These are phyloP conservation scores for Callyntrura guangdongensis DNA, from an alignment of 2,888 invertebrate genomes.

Conservation along the genomic window DNA sequence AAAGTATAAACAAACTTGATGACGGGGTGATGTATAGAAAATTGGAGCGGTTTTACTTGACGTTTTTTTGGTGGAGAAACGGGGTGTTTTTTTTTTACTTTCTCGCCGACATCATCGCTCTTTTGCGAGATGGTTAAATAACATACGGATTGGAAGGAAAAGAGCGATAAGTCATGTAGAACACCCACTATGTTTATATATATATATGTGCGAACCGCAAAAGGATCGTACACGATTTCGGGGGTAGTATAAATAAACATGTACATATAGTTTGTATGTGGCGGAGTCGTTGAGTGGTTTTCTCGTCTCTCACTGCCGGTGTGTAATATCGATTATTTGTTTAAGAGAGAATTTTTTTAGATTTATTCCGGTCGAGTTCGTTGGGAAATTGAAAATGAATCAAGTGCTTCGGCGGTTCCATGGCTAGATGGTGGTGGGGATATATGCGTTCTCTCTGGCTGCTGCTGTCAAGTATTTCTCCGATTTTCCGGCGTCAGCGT, in stretches of 20 bases:
- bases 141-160: background rate
- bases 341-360: conserved; percentile 74
- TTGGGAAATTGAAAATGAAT: conserved; percentile 65
- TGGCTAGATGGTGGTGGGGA: conserved; percentile 27
- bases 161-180: conserved; percentile 18
- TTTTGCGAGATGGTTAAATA: background rate
- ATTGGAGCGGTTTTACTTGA: background rate
- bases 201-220: conserved; percentile 26
- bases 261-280: no score
- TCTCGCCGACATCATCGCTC: background rate
- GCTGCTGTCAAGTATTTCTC: background rate
- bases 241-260: conserved; percentile 44
- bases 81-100: background rate
- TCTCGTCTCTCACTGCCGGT: background rate
- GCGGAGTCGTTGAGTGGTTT: background rate
- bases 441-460: background rate
- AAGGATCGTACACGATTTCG: background rate
- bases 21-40: background rate
- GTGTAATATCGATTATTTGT: conserved; percentile 72
- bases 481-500: background rate
- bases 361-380: conserved; percentile 73
- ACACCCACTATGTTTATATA: conserved; percentile 38
- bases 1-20: conserved; percentile 11
- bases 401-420: background rate
- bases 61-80: conserved; percentile 3